These are phyloP conservation scores for Mnemiopsis leidyi DNA, from an alignment of 37 sponge, comb jelly and placozoan genomes.

Conservation along the genomic window DNA sequence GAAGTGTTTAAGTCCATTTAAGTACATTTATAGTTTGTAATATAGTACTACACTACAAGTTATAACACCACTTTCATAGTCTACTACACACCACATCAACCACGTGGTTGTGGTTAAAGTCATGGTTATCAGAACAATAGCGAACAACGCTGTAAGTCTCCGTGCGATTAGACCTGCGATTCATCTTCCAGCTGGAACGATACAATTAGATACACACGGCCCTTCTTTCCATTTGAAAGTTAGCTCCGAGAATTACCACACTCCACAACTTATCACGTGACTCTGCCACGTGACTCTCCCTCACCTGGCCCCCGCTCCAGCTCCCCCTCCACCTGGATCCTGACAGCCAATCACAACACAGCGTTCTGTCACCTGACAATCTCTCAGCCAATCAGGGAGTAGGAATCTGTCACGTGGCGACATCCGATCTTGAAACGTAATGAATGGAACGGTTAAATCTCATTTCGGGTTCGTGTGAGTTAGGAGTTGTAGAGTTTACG, in stretches of 20 bases:
- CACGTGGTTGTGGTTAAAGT: too few species aligned
- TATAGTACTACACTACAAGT: too few species aligned
- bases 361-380: not conserved
- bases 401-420: not conserved
- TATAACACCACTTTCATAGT: too few species aligned
- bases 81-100: too few species aligned
- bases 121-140: too few species aligned
- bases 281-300: not conserved
- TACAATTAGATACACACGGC: too few species aligned
- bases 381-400: not conserved
- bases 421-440: not conserved
- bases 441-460: not conserved
- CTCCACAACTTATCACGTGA: not conserved
- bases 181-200: too few species aligned
- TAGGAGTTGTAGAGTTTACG: not conserved
- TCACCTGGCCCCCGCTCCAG: not conserved
- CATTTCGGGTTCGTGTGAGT: not conserved
- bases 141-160: too few species aligned
- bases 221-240: not conserved
- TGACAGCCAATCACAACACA: too few species aligned
- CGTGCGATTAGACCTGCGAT: too few species aligned
- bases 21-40: too few species aligned
- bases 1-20: too few species aligned
- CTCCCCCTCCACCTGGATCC: not conserved
- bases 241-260: not conserved